Percentiles rank a stretch among this genome's conserved stretches.
phyloP scores from a whole-genome alignment of 1,140 invertebrate genomes.

The Aphaenogaster floridana region DNA sequence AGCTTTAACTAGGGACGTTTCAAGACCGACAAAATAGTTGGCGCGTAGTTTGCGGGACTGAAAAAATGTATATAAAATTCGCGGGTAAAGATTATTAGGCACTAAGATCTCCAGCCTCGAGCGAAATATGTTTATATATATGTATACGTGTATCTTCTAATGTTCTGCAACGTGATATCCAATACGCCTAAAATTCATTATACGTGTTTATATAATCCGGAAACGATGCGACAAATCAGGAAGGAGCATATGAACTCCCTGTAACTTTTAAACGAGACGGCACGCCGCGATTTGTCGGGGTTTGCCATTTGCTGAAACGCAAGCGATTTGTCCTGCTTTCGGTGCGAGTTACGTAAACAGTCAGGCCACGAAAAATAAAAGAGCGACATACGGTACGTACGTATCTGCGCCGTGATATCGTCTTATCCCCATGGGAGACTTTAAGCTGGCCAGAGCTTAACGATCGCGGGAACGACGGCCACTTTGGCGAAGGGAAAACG shows the following conservation, averaged over 20 bases:
- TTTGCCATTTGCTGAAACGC: slow-evolving; percentile 14
- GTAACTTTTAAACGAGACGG: not conserved
- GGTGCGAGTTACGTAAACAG: slow-evolving; percentile 50
- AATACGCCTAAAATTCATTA: not conserved
- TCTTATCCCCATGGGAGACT: slow-evolving; percentile 58
- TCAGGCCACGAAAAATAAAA: slow-evolving; percentile 12
- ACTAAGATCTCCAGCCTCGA: too few species aligned
- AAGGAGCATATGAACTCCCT: not conserved
- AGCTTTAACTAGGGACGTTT: too few species aligned
- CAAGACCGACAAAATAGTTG: too few species aligned
- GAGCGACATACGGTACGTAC: slow-evolving; percentile 27
- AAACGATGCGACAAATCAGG: not conserved
- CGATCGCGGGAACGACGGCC: slow-evolving; percentile 64
- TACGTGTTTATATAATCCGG: not conserved
- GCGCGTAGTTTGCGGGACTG: too few species aligned
- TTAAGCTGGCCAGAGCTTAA: slow-evolving; percentile 56
- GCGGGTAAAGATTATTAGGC: too few species aligned
- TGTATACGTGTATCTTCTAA: not conserved
- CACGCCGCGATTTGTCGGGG: slow-evolving; percentile 13
- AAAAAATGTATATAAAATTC: too few species aligned
- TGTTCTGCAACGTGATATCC: not conserved
- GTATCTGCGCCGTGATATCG: slow-evolving; percentile 32
- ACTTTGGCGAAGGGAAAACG: slow-evolving; percentile 62
- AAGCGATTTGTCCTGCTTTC: slow-evolving; percentile 30
- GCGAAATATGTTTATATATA: not conserved